Evolutionary conservation across 2,888 invertebrate species (phyloP), one percentile per base, ranked within the genome.

Genomic region (Tetropium fuscum): DNA sequence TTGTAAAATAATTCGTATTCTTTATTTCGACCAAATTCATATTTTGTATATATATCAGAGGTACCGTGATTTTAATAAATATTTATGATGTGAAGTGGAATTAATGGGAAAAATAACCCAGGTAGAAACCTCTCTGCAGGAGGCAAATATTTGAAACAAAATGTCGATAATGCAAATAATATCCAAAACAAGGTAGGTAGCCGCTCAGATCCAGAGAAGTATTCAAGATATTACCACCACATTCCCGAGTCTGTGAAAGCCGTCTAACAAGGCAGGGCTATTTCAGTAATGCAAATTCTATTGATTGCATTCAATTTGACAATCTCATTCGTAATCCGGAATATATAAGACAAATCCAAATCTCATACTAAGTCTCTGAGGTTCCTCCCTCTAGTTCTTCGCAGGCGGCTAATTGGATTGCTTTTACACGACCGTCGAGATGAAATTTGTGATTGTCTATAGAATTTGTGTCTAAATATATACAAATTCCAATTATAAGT

Each of bases 271-370:
- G 44, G 45, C 30, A 13, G 8, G 43, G 32, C 41, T 44, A 61
- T 44, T 54, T 48, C 40, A 44, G 40, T 53, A 38, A 68, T 68
- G 68, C 61, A 66, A 70, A 70, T 70, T 60, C 60, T 63, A 68
- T 66, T 68, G 66, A 70, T 68, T 59, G 65, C 64, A 66, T 68
- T 58, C 61, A 63, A 69, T 66, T 69, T 64, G 59, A 64, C 67
- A 64, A 62, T 49, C 48, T 53, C 59, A 43, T 60, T 62, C 58
- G 45, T 54, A 54, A 60, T 54, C 59, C 54, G 49, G 43, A 58
- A 60, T 66, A 49, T 59, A 60, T 57, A 61, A 67, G 63, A 65
- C 60, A 62, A 65, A 64, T 65, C 65, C 64, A 60, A 55, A 59
- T 56, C 51, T 51, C 48, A 15, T 38, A 36, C 27, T 40, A 34